A percentile compares a stretch with the other conserved stretches of the same genome.
Evolutionary conservation across 2,113 vertebrate genomes (phyloP).

Genomic region (Trogon surrucura): DNA sequence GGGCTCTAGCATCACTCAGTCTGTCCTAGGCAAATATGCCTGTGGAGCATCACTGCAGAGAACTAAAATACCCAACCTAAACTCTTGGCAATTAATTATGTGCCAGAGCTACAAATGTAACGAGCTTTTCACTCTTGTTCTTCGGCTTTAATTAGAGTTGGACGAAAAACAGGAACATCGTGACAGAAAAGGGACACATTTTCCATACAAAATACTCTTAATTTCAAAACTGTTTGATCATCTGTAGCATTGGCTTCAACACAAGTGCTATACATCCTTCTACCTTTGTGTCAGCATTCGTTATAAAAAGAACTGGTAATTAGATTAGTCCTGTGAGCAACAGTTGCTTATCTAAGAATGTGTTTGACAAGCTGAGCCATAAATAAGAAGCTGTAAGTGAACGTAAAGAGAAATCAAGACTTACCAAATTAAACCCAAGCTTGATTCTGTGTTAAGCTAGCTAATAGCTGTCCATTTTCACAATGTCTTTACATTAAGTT

Average conservation of each 20-base stretch:
- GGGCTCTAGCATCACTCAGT: not conserved
- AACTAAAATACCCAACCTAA: not conserved
- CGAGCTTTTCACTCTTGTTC: conserved; percentile 44
- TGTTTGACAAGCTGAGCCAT: conserved; percentile 56
- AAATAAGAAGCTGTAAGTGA: conserved; percentile 39
- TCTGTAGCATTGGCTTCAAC: conserved; percentile 49
- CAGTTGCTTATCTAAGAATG: conserved; percentile 53
- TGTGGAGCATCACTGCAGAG: not conserved
- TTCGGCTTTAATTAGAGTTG: conserved; percentile 62
- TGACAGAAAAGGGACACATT: conserved; percentile 40
- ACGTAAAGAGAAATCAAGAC: conserved; percentile 24
- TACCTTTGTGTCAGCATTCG: conserved; percentile 50
- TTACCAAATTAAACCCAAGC: conserved; percentile 12
- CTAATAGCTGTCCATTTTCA: not conserved
- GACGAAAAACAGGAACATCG: conserved; percentile 46
- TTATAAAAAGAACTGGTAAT: conserved; percentile 61
- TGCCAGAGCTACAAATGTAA: conserved; percentile 29
- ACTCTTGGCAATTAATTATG: conserved; percentile 37
- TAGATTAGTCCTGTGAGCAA: conserved; percentile 51
- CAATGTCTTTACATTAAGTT: not conserved
- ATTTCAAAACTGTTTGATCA: conserved; percentile 47
- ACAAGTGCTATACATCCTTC: conserved; percentile 29
- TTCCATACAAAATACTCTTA: conserved; percentile 5
- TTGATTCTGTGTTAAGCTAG: not conserved
- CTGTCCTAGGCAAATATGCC: not conserved